A percentile compares a stretch with the other conserved stretches of the same genome.
Conservation (phyloP, 2,888 invertebrate species). For the Cephus rjabovi region DNA sequence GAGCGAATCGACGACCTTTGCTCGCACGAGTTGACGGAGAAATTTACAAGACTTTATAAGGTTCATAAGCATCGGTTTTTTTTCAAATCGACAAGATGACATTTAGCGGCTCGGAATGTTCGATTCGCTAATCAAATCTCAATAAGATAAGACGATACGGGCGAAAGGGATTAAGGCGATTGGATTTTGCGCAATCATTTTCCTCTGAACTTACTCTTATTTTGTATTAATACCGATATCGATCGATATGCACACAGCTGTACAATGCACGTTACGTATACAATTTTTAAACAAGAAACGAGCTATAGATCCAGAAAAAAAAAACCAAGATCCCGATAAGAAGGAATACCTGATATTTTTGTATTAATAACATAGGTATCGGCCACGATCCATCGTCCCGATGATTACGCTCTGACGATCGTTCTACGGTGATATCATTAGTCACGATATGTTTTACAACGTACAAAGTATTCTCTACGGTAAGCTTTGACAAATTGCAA, state of each 20-base stretch:
- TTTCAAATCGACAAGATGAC: not conserved
- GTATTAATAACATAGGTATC: not conserved
- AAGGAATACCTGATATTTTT: not conserved
- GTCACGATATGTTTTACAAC: not conserved
- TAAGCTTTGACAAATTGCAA: not conserved
- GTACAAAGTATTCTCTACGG: not conserved
- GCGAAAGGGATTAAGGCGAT: not conserved
- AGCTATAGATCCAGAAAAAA: not conserved
- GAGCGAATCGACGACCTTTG: not conserved
- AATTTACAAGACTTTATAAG: not conserved
- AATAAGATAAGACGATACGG: not conserved
- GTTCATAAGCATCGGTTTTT: not conserved
- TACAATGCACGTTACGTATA: not conserved
- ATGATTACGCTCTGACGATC: not conserved
- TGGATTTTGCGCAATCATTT: not conserved
- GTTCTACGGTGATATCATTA: not conserved
- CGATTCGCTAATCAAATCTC: not conserved
- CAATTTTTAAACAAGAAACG: not conserved
- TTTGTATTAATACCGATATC: not conserved
- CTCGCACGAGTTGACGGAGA: not conserved
- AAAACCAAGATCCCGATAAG: not conserved
- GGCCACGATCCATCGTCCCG: not conserved
- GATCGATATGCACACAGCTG: not conserved
- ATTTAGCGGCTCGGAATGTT: not conserved
- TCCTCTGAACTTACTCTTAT: too few relatives aligned